A percentile compares a stretch with the other conserved stretches of the same genome.
Evolutionary conservation across 2,113 vertebrate genomes (phyloP).

Genomic region (Dipodomys spectabilis): DNA sequence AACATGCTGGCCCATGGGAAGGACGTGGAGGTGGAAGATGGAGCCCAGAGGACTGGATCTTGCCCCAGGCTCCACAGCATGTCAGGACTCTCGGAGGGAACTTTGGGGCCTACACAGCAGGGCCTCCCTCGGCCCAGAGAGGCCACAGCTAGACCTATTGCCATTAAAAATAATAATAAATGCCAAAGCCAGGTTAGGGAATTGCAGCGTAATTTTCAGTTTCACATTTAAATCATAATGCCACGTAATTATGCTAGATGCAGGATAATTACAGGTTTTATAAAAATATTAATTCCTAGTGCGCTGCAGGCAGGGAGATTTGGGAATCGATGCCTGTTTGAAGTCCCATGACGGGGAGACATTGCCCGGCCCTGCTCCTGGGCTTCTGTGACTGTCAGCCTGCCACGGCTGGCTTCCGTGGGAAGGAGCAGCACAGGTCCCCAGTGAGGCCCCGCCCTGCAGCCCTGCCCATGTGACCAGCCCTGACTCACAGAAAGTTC

Average conservation of each 20-base stretch:
- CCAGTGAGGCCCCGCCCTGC: background rate
- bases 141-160: background rate
- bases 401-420: too few relatives aligned
- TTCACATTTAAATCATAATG: conserved; percentile 71
- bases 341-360: background rate
- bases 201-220: conserved; percentile 43
- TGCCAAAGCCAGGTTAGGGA: conserved; percentile 39
- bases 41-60: background rate
- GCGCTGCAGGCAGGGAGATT: conserved; percentile 23
- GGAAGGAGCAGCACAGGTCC: background rate
- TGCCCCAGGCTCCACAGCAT: background rate
- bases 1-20: background rate
- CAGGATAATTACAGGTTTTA: conserved; percentile 78
- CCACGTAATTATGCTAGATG: conserved; percentile 69
- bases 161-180: conserved; percentile 10
- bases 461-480: rapidly evolving
- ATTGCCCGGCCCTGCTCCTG: background rate
- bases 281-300: conserved; percentile 68
- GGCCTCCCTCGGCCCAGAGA: background rate
- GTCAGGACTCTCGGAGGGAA: background rate
- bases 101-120: background rate
- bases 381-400: background rate
- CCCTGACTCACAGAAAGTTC: too few relatives aligned
- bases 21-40: background rate
- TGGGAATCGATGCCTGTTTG: background rate